These are phyloP conservation scores for Pterocles burchelli DNA, from an alignment of 2,113 vertebrate species.

Conservation along the genomic window DNA sequence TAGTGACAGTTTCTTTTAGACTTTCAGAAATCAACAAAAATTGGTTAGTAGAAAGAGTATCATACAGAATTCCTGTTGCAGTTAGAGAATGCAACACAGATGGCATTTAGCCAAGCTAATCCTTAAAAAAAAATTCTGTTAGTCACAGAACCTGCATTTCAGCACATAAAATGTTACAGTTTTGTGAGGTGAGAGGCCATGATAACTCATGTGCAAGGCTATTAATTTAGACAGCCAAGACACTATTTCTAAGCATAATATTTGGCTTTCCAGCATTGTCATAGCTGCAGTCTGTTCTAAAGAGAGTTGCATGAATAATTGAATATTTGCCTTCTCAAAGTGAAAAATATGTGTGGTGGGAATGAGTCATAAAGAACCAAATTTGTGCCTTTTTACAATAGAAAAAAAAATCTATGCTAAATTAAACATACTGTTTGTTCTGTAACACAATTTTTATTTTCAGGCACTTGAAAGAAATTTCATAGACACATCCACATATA, in stretches of 20 bases:
- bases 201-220: not conserved
- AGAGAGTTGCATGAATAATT: constrained; percentile 45
- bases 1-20: not conserved
- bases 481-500: not conserved
- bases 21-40: not conserved
- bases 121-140: not conserved
- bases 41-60: not conserved
- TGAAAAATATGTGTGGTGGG: constrained; percentile 37
- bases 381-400: not conserved
- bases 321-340: constrained; percentile 45
- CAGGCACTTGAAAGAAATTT: not conserved
- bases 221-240: not conserved
- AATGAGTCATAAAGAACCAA: constrained; percentile 41
- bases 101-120: not conserved
- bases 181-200: not conserved
- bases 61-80: not conserved
- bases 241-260: not conserved
- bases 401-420: not conserved
- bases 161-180: not conserved
- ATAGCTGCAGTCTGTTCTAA: not conserved
- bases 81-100: not conserved
- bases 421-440: constrained; percentile 30
- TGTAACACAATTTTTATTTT: not conserved
- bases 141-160: not conserved
- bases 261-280: constrained; percentile 22